Evolutionary conservation across 64 coral and sea anemone genomes (phyloP), one percentile per base, ranked within the genome.

Genomic region (Montipora capricornis): DNA sequence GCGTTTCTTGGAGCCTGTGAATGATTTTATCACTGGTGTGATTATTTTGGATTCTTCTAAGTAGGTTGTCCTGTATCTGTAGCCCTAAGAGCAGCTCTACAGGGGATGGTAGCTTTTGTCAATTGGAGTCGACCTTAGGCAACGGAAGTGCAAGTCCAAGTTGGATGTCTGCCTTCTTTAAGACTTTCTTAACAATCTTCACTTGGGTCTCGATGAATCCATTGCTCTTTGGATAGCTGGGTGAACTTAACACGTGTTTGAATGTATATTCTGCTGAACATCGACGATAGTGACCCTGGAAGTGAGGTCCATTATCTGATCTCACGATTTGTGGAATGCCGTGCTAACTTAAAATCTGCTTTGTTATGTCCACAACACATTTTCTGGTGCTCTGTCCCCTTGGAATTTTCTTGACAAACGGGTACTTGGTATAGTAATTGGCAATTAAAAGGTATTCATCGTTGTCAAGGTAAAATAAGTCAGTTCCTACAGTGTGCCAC

Each of bases 401-500:
- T 6, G 88, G 49, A 68, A 66, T 77, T 69, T 90, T 80, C 50
- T 53, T 90, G 15, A 90, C 88, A 75, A 90, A 90, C 60, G 76
- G 68, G 52, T 61, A 84, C 61, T 83, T 83, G 10, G 80, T 53
- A n/a, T 62, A 75, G 76, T 91, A 87, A 13, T 50, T 77, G 82
- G 50, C 79, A 47, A 87, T 44, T 1, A 87, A n/a, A 1, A 74
- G 66, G 10, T 11, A 73, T 51, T 87, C 67, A 8, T 61, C 58
- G 12, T 49, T 48, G 14, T 87, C 84, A 26, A 87, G 3, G 69
- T 24, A 93, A 45, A 14, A 74, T 87, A 60, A 68, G 46, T 24
- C 91, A 74, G 75, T 90, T 48, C 84, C 91, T 19, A 92, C 14
- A 5, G 73, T 93, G 58, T 93, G 81, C 91, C 81, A 93, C 15